A percentile compares a stretch with the other conserved stretches of the same genome.
Conservation (phyloP, 2,113 vertebrate species). For the Rallus limicola region DNA sequence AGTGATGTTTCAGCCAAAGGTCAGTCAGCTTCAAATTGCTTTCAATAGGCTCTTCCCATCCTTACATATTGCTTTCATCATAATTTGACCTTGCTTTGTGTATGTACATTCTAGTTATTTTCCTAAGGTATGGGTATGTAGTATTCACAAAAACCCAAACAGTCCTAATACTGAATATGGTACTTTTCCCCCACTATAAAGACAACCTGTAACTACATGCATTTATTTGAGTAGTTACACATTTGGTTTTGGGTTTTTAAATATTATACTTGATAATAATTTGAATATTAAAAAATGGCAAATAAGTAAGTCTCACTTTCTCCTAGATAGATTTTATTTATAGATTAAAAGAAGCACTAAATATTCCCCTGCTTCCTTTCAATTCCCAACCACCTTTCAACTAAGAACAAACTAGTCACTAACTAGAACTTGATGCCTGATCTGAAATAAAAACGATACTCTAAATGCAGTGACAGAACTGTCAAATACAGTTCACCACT, state of each 20-base stretch:
- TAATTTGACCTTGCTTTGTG: background rate
- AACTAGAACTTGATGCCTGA: background rate
- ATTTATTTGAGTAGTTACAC: background rate
- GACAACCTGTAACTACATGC: background rate
- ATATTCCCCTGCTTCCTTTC: background rate
- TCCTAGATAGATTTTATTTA: background rate
- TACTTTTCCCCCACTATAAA: background rate
- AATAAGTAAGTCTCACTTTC: background rate
- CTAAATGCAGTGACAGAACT: background rate
- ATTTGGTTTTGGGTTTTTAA: background rate
- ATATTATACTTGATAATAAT: background rate
- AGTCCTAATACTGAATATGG: background rate
- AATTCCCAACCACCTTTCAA: background rate
- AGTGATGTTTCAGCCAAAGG: background rate
- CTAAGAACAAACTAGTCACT: background rate
- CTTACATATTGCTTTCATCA: background rate
- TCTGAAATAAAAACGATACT: background rate
- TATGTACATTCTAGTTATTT: background rate
- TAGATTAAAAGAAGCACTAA: background rate
- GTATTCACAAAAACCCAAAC: background rate
- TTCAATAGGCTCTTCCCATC: background rate
- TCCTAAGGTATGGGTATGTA: background rate
- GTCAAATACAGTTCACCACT: background rate
- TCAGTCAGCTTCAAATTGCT: background rate
- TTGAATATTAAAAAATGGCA: background rate